Percentiles rank a stretch among this genome's conserved stretches.
Conservation (phyloP, 2,797 vertebrate genomes). For the Helostoma temminkii region DNA sequence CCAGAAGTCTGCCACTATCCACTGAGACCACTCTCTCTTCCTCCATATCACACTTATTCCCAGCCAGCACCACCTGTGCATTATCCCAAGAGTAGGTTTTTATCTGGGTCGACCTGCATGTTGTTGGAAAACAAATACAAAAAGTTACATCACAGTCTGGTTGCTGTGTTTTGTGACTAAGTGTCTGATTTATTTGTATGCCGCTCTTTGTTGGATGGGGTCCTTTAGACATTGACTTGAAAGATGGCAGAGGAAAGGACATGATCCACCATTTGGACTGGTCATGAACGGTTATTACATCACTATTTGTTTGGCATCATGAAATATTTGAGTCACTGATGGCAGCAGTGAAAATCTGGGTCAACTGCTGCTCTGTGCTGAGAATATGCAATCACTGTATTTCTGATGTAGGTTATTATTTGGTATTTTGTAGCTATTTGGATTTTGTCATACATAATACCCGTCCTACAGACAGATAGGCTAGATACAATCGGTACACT, state of each 20-base stretch:
- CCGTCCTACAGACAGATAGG: no score
- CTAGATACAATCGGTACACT: no score
- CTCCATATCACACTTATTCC: constrained; percentile 98
- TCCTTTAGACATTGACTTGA: constrained; percentile 3
- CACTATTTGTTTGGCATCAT: constrained; percentile 34
- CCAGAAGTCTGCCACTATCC: constrained; percentile 93
- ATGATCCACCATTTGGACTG: constrained; percentile 39
- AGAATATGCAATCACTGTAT: constrained; percentile 8
- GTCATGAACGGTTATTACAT: constrained; percentile 33
- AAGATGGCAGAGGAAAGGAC: constrained; percentile 6
- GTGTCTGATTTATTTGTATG: constrained; percentile 5
- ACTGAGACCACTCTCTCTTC: constrained; percentile 94
- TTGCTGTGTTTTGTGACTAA: neutral
- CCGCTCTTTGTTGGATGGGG: constrained; percentile 3
- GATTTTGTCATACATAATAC: neutral
- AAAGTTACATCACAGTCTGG: constrained; percentile 7
- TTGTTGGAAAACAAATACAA: constrained; percentile 34
- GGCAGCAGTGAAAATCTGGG: constrained; percentile 56
- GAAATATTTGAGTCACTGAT: constrained; percentile 55
- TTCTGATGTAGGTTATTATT: constrained; percentile 28
- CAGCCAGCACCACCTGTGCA: constrained; percentile 96
- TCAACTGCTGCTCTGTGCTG: constrained; percentile 35
- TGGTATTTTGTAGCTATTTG: neutral
- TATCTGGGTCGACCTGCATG: constrained; percentile 95
- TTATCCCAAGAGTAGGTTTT: constrained; percentile 99